Evolutionary conservation across 30 jellyfish, hydroid and myxozoan genomes (phyloP), one percentile per base, ranked within the genome.

Genomic region (Aurelia coerulea): DNA sequence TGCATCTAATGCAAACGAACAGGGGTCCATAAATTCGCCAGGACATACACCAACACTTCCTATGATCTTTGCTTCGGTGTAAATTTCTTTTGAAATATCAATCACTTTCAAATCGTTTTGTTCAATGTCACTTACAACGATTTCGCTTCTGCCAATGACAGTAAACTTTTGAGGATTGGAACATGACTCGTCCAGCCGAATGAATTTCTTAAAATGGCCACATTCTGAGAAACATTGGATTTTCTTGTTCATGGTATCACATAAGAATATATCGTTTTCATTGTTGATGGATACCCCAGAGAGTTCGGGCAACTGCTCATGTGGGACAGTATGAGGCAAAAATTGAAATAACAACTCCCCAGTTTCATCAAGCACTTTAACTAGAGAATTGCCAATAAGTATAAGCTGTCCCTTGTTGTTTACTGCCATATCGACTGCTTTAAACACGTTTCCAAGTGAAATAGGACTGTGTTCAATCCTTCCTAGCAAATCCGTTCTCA

Each of bases 11-110:
- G 84, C 85, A 62, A 81, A 23, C 16, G 90, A 74, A 49, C 53
- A 39, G 1, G 97, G 97, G 42, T 65, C 65, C 35, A 68, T 70
- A 54, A 89, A 89, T 72, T 89, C 92, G 49, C 90, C 83, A 56
- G 73, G 80, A 65, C 85, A 79, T 4, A 89, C 84, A n/a, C 97
- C 97, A 15, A 80, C 71, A 32, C 37, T 16, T 16, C 97, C 97
- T 3, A 76, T 46, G 15, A 29, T 4, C 32, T 76, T 54, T 72
- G 92, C 67, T 35, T 70, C 74, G 52, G 82, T 71, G 32, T 52
- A 39, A 18, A 29, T 18, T 3, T 59, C 80, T 5, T 63, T 53
- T 34, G 80, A 69, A 8, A 65, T 42, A 60, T 83, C 92, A 63
- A 83, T 62, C 50, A 83, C 75, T 39, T 64, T 83, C 72, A 83